Base-by-base conservation (phyloP, 2,888 invertebrate species). In the Brachyopa scutellaris region DNA sequence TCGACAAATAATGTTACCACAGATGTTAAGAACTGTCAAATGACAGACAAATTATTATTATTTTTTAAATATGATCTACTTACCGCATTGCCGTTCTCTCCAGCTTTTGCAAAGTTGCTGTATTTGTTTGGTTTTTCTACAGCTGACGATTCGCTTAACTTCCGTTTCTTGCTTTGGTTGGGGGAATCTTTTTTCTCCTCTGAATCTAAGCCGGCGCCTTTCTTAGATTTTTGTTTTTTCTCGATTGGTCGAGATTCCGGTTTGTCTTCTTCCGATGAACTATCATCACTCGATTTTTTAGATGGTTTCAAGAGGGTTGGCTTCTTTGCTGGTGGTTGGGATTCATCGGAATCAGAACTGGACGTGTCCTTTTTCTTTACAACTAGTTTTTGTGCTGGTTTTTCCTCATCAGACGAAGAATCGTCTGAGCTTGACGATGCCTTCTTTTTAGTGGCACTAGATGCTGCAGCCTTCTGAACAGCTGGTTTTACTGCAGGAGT, bases 31-130 rank as follows among this genome's bases (percentile, higher is more conserved):
- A n/a, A n/a, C n/a, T n/a, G n/a, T n/a, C n/a, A n/a, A n/a, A n/a
- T n/a, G n/a, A n/a, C n/a, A n/a, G n/a, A n/a, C n/a, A n/a, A n/a
- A n/a, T n/a, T n/a, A n/a, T n/a, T n/a, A n/a, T n/a, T n/a, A n/a
- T n/a, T n/a, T n/a, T n/a, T n/a, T n/a, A n/a, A 11, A 36, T 1
- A 13, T 6, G 3, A 13, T 6, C 8, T 23, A 59, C 69, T 47
- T 77, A 76, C 69, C 64, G 57, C 62, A 33, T 55, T 40, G 8
- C 51, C 70, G 40, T 62, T 67, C 11, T 69, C 29, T 49, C 90
- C 91, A 7, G 92, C 92, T 91, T 95, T 95, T 0, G 94, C 94
- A 87, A 95, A 95, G 87, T 95, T 95, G 82, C 86, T 92, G 87
- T 95, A 95, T 57, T 91, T 91, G 84, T 93, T 93, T 5, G 91